These are phyloP conservation scores for Rhysida immarginata DNA, from an alignment of 1,140 invertebrate genomes.

Conservation along the genomic window DNA sequence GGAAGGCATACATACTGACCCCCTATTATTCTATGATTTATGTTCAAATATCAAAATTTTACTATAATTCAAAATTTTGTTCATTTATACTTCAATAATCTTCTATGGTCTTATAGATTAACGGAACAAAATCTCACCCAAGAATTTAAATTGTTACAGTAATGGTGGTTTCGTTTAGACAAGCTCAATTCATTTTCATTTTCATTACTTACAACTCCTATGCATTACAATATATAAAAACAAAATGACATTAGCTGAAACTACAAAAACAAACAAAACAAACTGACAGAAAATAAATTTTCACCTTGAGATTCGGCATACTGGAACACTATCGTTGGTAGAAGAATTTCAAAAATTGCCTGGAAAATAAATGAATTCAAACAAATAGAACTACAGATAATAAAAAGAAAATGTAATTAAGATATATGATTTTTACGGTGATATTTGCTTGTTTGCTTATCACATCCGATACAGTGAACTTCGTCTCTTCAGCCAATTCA, in stretches of 20 bases:
- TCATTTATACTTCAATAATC: too few relatives aligned
- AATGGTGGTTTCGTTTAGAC: slow-evolving; percentile 41
- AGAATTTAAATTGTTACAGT: slow-evolving; percentile 81
- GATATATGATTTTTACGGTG: neutral
- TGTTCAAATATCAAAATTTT: too few relatives aligned
- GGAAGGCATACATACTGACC: too few relatives aligned
- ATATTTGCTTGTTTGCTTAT: neutral
- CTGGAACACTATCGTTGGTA: slow-evolving; percentile 73
- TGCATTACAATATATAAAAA: neutral
- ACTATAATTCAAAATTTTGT: too few relatives aligned
- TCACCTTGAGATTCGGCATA: slow-evolving; percentile 46
- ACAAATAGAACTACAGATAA: neutral
- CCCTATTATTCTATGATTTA: too few relatives aligned
- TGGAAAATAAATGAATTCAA: slow-evolving; percentile 29
- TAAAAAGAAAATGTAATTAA: neutral
- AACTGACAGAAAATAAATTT: neutral
- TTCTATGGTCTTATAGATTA: too few relatives aligned
- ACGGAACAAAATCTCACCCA: slow-evolving; percentile 47
- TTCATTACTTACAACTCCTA: neutral
- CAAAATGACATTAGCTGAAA: neutral
- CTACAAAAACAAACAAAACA: neutral
- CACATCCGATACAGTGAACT: neutral
- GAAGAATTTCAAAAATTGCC: slow-evolving; percentile 60
- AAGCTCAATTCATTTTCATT: neutral
- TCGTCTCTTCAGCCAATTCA: neutral